Base-by-base conservation (phyloP, 1,140 invertebrate species). In the Drosophila melanica region DNA sequence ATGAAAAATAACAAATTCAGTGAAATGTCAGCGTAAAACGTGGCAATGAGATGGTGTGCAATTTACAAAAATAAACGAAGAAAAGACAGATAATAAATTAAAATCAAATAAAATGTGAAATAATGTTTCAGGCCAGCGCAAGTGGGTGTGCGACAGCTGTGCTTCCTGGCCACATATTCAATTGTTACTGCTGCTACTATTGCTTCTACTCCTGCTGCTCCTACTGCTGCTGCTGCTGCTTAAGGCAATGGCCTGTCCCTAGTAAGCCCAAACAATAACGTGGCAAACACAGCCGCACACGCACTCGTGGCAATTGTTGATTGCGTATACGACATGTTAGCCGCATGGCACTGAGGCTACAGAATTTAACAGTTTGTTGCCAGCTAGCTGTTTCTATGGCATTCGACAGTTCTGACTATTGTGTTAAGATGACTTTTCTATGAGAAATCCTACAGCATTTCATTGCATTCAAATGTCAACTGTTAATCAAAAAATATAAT, bases 321-420 rank as follows among this genome's bases (percentile, higher is more conserved):
- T 18, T 70, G 41, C 62, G 71, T 59, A 77, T 81, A 77, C 79
- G 69, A 30, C 45, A 30, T 12, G 74, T 64, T 14, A 37, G 20
- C 45, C 20, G 39, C 58, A 27, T 20, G 20, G 14, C 23, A 14
- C 12, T 33, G 10, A 16, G 12, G n/a, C 35, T 30, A 3, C 14
- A 30, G 37, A 35, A 54, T 7, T 16, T 55, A 59, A 50, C 37
- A 68, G 35, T 42, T 50, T 42, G 44, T 50, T 50, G 37, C 65
- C 37, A 23, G 27, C 33, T 30, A 33, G n/a, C 33, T 51, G 42
- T 70, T 65, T 41, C 44, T 20, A 45, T 44, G 27, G 16, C 16
- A 54, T 23, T 54, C 18, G 27, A 44, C n/a, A 57, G 16, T 30
- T 10, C 27, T 14, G 12, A 16, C 37, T 39, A 39, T 4, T 47